These are phyloP conservation scores for Romanomermis culicivorax DNA, from an alignment of 2,888 invertebrate genomes.

Conservation along the genomic window DNA sequence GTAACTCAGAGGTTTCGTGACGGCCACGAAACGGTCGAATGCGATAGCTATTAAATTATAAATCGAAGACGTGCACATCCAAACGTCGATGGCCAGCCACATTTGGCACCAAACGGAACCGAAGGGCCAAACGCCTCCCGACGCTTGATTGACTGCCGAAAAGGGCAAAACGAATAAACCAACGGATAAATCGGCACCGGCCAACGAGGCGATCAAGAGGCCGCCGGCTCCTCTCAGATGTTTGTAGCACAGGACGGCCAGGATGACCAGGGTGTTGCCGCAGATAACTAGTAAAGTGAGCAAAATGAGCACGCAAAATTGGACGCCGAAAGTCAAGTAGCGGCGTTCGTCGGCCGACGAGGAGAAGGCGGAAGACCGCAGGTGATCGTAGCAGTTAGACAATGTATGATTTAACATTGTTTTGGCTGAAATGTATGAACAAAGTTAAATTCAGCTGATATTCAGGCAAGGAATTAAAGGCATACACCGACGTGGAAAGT, in stretches of 20 bases:
- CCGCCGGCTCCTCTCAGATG: conserved; percentile 73
- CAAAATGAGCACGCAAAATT: too few species aligned
- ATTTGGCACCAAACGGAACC: conserved; percentile 84
- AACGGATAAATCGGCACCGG: conserved; percentile 83
- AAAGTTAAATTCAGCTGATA: too few species aligned
- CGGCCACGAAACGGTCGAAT: conserved; percentile 68
- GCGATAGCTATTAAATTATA: conserved; percentile 86
- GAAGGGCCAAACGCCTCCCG: conserved; percentile 71
- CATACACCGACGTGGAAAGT: too few species aligned
- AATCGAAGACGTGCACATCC: conserved; percentile 95
- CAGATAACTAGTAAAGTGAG: background rate
- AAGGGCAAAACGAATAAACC: conserved; percentile 84
- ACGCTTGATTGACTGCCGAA: conserved; percentile 80
- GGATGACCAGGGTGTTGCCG: background rate
- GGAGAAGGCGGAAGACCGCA: too few species aligned
- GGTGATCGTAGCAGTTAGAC: too few species aligned
- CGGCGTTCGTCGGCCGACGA: too few species aligned
- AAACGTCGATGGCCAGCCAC: conserved; percentile 90
- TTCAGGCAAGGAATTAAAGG: too few species aligned
- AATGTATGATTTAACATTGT: too few species aligned
- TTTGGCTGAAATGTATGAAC: too few species aligned
- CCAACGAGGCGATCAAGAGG: conserved; percentile 83
- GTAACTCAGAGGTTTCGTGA: too few species aligned
- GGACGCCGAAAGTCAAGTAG: too few species aligned
- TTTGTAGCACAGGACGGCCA: conserved; percentile 63